These are phyloP conservation scores for Cossypha polioptera DNA, from an alignment of 2,797 vertebrate species.

Conservation along the genomic window DNA sequence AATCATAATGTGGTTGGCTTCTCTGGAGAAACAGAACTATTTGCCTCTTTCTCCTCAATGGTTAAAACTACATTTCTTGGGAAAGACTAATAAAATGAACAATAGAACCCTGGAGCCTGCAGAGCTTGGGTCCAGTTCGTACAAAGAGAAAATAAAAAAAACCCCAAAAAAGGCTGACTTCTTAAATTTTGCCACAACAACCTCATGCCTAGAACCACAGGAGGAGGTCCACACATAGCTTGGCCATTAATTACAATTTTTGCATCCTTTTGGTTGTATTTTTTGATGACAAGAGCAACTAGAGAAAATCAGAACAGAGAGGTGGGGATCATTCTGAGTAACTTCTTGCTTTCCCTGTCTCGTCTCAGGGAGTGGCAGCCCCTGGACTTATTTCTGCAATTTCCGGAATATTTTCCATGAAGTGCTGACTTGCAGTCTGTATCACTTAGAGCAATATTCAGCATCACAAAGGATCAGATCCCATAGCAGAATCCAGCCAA, in stretches of 20 bases:
- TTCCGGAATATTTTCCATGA: not conserved
- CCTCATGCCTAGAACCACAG: not conserved
- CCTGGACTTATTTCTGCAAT: constrained; percentile 15
- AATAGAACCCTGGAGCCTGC: constrained; percentile 43
- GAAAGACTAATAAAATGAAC: constrained; percentile 50
- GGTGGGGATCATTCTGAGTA: not conserved
- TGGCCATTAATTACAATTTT: constrained; percentile 8
- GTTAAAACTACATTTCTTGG: constrained; percentile 46
- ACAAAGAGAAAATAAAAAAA: constrained; percentile 1
- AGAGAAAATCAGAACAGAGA: constrained; percentile 11
- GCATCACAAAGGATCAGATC: constrained; percentile 50
- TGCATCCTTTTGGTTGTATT: not conserved
- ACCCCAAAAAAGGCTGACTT: not conserved
- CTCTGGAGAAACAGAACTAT: not conserved
- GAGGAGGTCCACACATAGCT: constrained; percentile 1
- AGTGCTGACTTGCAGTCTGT: constrained; percentile 44
- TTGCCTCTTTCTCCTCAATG: not conserved
- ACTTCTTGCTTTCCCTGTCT: not conserved
- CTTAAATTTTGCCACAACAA: constrained; percentile 24
- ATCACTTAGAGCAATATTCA: constrained; percentile 10
- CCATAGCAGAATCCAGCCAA: not conserved
- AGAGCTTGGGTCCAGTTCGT: not conserved
- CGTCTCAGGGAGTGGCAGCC: not conserved
- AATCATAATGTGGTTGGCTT: not conserved
- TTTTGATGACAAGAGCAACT: constrained; percentile 19